Evolutionary conservation across 2,113 vertebrate genomes (phyloP), one percentile per base, ranked within the genome.

Genomic region (Euleptes europaea): DNA sequence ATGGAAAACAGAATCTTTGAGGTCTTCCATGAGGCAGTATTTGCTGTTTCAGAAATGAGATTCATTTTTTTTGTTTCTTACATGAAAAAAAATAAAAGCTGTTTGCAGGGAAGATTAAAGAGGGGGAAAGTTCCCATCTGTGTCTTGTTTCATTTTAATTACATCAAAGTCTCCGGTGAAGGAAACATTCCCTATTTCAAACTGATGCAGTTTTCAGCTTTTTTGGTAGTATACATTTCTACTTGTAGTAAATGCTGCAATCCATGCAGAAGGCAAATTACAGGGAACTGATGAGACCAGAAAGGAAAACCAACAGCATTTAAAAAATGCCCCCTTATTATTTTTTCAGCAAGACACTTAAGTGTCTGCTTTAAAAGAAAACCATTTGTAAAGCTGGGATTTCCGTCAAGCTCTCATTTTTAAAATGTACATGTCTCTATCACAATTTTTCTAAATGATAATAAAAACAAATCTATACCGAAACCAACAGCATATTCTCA

Each of bases 1-100:
- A 84, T 89, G 40, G 49, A 82, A 85, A 93, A 31, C 35, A 90
- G 89, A 88, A 75, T 88, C 71, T 54, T 84, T 3, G 7, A 91
- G 84, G 85, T 92, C n/a, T 91, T 80, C 90, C 40, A 67, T 0
- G 2, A 31, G 38, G 49, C 69, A 85, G 51, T 85, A 67, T 69
- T 90, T 0, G 2, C 21, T 89, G 42, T 88, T 93, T 44, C 74
- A 88, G 85, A 86, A 93, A 86, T n/a, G 31, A 87, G 77, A 82
- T 90, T 91, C 2, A 49, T 92, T 14, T 89, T 51, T 26, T 74
- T 49, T 74, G 49, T 82, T 80, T 83, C 73, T 90, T 71, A 79
- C 4, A 88, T 73, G 80, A 88, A 91, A 95, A 38, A 83, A 74
- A 51, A 76, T 57, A 78, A 78, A 94, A 86, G 89, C 78, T 95